phyloP scores from a whole-genome alignment of 1,140 invertebrate genomes.

The Reticulitermes speratus region DNA sequence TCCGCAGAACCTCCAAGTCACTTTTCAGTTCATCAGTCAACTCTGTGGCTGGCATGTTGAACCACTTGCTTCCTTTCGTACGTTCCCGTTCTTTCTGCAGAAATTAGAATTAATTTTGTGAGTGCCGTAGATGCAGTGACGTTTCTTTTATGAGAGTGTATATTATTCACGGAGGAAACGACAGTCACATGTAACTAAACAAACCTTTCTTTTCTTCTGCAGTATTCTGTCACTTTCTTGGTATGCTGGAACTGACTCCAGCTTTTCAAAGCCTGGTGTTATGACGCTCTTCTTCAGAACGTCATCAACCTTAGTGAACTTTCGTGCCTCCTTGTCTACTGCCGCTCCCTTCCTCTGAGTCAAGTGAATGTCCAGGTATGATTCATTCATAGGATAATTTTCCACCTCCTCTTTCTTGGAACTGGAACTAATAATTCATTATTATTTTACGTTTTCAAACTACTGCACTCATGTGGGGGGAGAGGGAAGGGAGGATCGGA shows the following conservation, averaged over 20 bases:
- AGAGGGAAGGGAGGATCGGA: too few species aligned
- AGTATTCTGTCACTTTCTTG: conserved; percentile 58
- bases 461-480: neutral
- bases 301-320: conserved; percentile 26
- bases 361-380: neutral
- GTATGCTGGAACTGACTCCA: conserved; percentile 60
- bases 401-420: neutral
- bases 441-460: neutral
- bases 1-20: conserved; percentile 84
- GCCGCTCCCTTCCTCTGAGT: neutral
- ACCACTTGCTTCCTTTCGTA: conserved; percentile 86
- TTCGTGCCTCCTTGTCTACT: neutral
- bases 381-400: neutral
- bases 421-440: neutral
- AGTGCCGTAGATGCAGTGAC: too few species aligned
- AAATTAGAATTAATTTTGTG: neutral
- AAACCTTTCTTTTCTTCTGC: conserved; percentile 50
- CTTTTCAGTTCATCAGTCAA: conserved; percentile 83
- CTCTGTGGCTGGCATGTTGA: conserved; percentile 80
- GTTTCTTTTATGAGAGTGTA: too few species aligned
- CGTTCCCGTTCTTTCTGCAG: conserved; percentile 52
- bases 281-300: conserved; percentile 60
- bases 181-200: neutral
- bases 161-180: too few species aligned
- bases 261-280: conserved; percentile 64